Conservation (phyloP, 2,797 vertebrate genomes). For the Botia kubotai region DNA sequence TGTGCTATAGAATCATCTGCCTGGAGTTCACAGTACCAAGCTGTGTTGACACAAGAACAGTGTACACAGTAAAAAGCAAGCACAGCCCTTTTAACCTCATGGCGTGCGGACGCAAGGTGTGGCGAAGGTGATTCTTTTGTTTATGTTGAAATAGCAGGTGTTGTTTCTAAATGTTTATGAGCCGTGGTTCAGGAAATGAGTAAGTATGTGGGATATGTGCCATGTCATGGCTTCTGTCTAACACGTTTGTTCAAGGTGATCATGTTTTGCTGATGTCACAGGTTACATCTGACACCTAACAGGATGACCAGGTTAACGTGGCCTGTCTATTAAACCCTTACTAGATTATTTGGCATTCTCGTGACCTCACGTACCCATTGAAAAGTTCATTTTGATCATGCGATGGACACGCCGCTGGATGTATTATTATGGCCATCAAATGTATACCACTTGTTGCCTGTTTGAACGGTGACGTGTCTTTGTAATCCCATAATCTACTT, state of each 20-base stretch:
- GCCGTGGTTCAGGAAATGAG: neutral
- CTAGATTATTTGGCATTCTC: neutral
- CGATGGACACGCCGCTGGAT: neutral
- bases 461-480: conserved; percentile 65
- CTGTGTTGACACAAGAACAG: conserved; percentile 12
- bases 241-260: conserved; percentile 70
- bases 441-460: conserved; percentile 48
- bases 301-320: neutral
- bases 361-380: conserved; percentile 8
- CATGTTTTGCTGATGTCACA: conserved; percentile 77
- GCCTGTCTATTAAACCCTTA: neutral
- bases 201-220: neutral
- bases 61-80: conserved; percentile 20
- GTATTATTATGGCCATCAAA: conserved; percentile 38
- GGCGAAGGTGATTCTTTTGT: neutral
- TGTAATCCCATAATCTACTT: conserved; percentile 72
- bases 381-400: conserved; percentile 2
- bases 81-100: conserved; percentile 1
- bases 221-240: conserved; percentile 4
- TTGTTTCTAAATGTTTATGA: neutral
- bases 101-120: neutral
- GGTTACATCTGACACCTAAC: conserved; percentile 63
- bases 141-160: neutral
- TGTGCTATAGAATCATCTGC: neutral
- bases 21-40: neutral